Evolutionary conservation across 2,113 vertebrate species (phyloP).

Genomic region (Carassius carassius): DNA sequence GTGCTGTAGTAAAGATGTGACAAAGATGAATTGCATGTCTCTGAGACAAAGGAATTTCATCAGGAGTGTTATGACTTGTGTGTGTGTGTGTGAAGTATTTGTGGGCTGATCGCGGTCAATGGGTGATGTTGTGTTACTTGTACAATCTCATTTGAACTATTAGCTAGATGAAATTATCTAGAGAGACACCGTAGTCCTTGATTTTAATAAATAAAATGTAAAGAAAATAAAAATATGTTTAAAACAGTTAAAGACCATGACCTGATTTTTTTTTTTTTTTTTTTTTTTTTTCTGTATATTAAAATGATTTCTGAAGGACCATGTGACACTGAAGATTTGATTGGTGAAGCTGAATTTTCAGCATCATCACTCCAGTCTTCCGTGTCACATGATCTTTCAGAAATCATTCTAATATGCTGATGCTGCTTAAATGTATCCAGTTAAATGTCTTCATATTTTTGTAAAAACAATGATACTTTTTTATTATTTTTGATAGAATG

Average conservation of each 20-base stretch:
- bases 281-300: no score
- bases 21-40: not conserved
- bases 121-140: not conserved
- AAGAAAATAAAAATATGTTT: not conserved
- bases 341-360: no score
- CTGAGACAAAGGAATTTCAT: conserved; percentile 8
- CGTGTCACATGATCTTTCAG: no score
- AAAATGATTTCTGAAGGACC: no score
- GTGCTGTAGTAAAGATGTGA: not conserved
- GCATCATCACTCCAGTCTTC: no score
- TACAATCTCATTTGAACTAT: conserved; percentile 13
- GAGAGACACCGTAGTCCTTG: not conserved
- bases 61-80: not conserved
- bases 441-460: no score
- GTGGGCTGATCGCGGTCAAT: not conserved
- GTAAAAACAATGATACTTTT: no score
- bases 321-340: no score
- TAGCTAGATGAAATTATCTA: not conserved
- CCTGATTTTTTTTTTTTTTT: no score
- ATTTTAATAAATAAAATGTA: not conserved
- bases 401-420: no score
- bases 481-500: no score
- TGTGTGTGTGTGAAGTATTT: not conserved
- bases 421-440: no score
- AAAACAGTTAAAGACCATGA: not conserved